Evolutionary conservation across 1,140 invertebrate species (phyloP), one percentile per base, ranked within the genome.

Genomic region (Fopius arisanus): DNA sequence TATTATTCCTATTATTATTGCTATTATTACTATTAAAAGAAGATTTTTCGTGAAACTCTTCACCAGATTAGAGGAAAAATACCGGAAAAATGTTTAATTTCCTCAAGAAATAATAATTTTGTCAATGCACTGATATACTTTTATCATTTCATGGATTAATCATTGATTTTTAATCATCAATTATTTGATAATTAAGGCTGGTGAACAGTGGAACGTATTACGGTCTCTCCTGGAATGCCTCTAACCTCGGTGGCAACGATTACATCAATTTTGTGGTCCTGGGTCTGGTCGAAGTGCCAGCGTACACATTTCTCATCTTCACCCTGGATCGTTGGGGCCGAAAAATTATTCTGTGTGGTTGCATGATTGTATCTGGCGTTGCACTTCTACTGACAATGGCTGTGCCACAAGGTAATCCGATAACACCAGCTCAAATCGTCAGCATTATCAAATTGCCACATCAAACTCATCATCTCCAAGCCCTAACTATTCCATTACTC

Each of bases 191-290:
- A 86, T 88, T 14, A 77, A 93, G 92, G 94, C 91, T 95, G 80
- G 93, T 93, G 12, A 94, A 93, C 80, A 93, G 92, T 66, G 91
- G 93, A 48, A 92, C 94, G 5, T 96, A 96, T 83, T 96, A 96
- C 78, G 95, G 94, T 0, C 82, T 96, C 3, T 94, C 94, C 0
- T 93, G 94, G 90, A 94, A 94, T 79, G 92, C 93, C 1, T 92
- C 91, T 29, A 92, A 92, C 79, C 89, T 96, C 41, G 93, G 91
- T 21, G 92, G 91, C 19, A 93, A 94, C 81, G 90, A 91, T 33
- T 93, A 93, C 72, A 74, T 95, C 6, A 96, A 94, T 82, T 96
- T 95, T 83, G 83, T 93, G 0, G 91, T 96, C 73, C 92, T 92
- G 16, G 94, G 93, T 1, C 83, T 91, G 9, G 94, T 96, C 0